Base-by-base conservation (phyloP, 2,113 vertebrate genomes). In the Austrofundulus limnaeus region DNA sequence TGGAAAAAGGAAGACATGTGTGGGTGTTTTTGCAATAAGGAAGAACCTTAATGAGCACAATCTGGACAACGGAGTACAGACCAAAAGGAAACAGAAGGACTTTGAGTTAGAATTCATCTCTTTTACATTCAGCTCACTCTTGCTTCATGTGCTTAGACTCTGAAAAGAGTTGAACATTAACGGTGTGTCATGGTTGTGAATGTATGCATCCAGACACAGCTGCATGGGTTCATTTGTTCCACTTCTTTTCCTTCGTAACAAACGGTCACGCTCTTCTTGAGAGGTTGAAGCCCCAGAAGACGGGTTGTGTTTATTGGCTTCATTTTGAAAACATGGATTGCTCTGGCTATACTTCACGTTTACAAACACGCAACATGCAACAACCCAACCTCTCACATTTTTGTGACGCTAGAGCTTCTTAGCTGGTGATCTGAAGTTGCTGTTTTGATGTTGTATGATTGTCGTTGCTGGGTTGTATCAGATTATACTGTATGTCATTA, bases 261-360 rank as follows among this genome's bases (percentile, higher is more conserved):
- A 14, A 37, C 20, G 48, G 42, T 67, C 46, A 50, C 24, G 31
- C 46, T 61, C 68, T 61, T 41, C 53, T 77, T 76, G 66, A 75
- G 56, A 41, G 61, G 25, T 21, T 51, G 5, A 15, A 13, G 38
- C 66, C 64, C 54, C 73, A 59, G 47, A 38, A 56, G 66, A 71
- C 51, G 15, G 25, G 20, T 46, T 37, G 55, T 55, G 67, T 61
- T 77, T 68, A 37, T 78, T 67, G 65, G 69, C 25, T 70, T 74
- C 64, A 63, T 74, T 57, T 59, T 77, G 46, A 46, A 64, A 47
- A 68, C 38, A 24, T 46, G 41, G 25, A 52, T 49, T 51, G 13
- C 56, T 54, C 63, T 53, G 77, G 42, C 58, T 64, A 23, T 25
- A 4, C 4, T 75, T 62, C 41, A 47, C 21, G 42, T 58, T 53